Base-by-base conservation (phyloP, 35 echinoderm and acorn worm genomes). In the Strongylocentrotus purpuratus region DNA sequence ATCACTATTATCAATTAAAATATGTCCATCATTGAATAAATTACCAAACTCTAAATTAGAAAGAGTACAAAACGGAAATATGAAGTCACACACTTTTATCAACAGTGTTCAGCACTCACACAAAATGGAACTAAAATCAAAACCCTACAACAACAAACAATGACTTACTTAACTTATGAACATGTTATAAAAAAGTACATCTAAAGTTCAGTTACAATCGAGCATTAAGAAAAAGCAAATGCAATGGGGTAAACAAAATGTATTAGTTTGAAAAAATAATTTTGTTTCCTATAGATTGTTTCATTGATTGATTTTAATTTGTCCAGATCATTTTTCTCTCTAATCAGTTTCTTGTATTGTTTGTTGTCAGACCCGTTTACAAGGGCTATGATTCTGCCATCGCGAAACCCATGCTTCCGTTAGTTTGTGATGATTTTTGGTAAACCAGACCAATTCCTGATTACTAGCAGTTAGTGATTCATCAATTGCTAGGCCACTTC, bases 381-480 rank as follows among this genome's bases (percentile, higher is more conserved):
- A 32, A 92, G 47, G 25, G 45, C 94, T 25, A 85, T 47, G 45
- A 95, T 86, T 86, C 71, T 41, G 14, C 94, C 94, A n/a, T 95
- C 94, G 18, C 32, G 28, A n/a, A 7, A 65, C 85, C 94, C 94
- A 95, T 41, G 94, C 94, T 9, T 85, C 46, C 85, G 4, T 86
- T n/a, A 87, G 33, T 32, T 48, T 95, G 4, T 8, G n/a, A 95
- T 95, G 65, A 25, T 95, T 87, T 86, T 87, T 86, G 33, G 93
- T 45, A 20, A 15, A 46, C 45, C 70, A 86, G 5, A 95, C 46
- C 14, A 95, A 33, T 6, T 95, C 61, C 25, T 86, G 45, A 86
- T 87, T 85, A 22, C 31, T 86, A 46, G 70, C 22, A 59, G 71
- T 95, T n/a, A 95, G 94, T 22, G 70, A 61, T 47, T 95, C 85